Percentiles rank a stretch among this genome's conserved stretches.
Conservation (phyloP, 2,888 invertebrate genomes). For the Malthinus seriepunctatus region DNA sequence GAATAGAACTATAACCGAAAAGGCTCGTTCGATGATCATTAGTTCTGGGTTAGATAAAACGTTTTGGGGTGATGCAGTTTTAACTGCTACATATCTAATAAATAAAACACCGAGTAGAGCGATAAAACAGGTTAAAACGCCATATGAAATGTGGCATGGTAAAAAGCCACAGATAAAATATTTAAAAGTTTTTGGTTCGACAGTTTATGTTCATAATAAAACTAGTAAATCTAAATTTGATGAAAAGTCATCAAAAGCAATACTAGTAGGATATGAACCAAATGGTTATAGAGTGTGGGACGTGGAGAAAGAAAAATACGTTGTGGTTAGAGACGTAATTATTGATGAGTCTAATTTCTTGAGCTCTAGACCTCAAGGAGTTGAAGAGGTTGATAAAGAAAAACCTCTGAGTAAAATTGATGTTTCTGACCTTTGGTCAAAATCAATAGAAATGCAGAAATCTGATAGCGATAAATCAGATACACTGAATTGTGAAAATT, state of each 20-base stretch:
- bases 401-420: background rate
- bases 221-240: slow-evolving; percentile 41
- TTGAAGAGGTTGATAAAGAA: background rate
- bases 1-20: slow-evolving; percentile 16
- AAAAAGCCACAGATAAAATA: slow-evolving; percentile 42
- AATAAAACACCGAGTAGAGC: background rate
- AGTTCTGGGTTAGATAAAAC: background rate
- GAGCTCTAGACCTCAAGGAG: background rate
- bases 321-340: slow-evolving; percentile 43
- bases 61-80: background rate
- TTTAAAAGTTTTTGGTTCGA: slow-evolving; percentile 45
- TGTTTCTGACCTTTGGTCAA: too few species aligned
- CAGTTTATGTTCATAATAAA: slow-evolving; percentile 44
- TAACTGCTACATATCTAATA: background rate
- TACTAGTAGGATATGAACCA: slow-evolving; percentile 43
- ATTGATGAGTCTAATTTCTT: slow-evolving; percentile 37
- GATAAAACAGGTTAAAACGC: slow-evolving; percentile 36
- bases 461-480: too few species aligned
- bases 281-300: slow-evolving; percentile 46
- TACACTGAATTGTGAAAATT: too few species aligned
- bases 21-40: background rate
- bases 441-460: too few species aligned
- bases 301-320: slow-evolving; percentile 37
- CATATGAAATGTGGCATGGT: slow-evolving; percentile 45
- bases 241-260: slow-evolving; percentile 45